Evolutionary conservation across 2,888 invertebrate species (phyloP).

Genomic region (Cyaniris semiargus): DNA sequence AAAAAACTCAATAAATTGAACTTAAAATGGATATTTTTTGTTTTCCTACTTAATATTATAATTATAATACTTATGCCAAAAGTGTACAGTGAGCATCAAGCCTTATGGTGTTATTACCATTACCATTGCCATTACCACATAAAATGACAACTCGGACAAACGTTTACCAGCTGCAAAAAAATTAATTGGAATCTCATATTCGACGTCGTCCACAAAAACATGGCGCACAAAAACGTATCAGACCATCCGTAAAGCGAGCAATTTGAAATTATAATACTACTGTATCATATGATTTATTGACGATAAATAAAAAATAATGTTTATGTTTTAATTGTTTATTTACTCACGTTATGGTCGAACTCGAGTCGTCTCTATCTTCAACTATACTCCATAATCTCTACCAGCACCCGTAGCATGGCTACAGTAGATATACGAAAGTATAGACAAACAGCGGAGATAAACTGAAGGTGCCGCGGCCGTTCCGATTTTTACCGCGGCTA

Average conservation of each 20-base stretch:
- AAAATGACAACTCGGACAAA: conserved; percentile 32
- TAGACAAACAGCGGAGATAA: too few relatives aligned
- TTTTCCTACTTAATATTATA: too few relatives aligned
- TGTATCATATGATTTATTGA: conserved; percentile 37
- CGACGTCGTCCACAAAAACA: conserved; percentile 41
- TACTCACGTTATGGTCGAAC: too few relatives aligned
- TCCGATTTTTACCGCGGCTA: too few relatives aligned
- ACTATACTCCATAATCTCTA: too few relatives aligned
- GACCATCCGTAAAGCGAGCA: conserved; percentile 39
- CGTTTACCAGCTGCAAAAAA: conserved; percentile 33
- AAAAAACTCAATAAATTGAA: too few relatives aligned
- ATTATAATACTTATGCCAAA: too few relatives aligned
- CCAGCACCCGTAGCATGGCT: too few relatives aligned
- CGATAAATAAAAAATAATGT: conserved; percentile 29
- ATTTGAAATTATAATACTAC: conserved; percentile 42
- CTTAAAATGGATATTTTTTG: too few relatives aligned
- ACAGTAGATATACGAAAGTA: too few relatives aligned
- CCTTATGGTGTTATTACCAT: conserved; percentile 31
- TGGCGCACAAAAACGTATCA: conserved; percentile 38
- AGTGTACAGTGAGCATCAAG: conserved; percentile 6
- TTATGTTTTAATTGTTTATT: neutral
- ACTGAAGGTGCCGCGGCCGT: too few relatives aligned
- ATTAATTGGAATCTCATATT: conserved; percentile 36
- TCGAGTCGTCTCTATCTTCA: too few relatives aligned
- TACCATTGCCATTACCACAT: neutral